Conservation (phyloP, 1,140 invertebrate species). For the Ditylenchus dipsaci region DNA sequence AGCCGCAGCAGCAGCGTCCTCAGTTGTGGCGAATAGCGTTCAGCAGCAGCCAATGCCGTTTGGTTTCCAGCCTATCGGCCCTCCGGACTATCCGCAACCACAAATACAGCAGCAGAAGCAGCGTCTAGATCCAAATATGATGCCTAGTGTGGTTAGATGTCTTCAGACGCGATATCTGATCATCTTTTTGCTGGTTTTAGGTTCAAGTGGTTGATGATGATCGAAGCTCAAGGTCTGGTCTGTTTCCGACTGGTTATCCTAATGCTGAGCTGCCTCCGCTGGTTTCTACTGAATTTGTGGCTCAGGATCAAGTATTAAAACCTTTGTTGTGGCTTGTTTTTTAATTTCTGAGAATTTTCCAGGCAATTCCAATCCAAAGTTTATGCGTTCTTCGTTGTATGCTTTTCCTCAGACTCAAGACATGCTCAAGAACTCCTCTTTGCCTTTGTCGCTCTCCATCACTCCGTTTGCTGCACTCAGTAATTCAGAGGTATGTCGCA, state of each 20-base stretch:
- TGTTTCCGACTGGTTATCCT: conserved; percentile 72
- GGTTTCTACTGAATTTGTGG: conserved; percentile 85
- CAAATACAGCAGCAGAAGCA: conserved; percentile 15
- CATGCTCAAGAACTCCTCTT: conserved; percentile 84
- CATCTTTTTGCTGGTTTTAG: conserved; percentile 60
- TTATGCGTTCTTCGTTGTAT: conserved; percentile 88
- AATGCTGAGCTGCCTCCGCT: conserved; percentile 73
- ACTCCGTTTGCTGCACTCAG: conserved; percentile 78
- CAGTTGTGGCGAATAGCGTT: too few relatives aligned
- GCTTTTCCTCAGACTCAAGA: conserved; percentile 85
- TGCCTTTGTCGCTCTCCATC: conserved; percentile 86
- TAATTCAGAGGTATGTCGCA: conserved; percentile 61
- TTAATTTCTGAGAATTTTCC: conserved; percentile 14
- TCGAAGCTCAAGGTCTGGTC: conserved; percentile 59
- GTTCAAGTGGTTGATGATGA: conserved; percentile 95
- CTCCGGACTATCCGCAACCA: too few relatives aligned
- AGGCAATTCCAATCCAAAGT: conserved; percentile 80
- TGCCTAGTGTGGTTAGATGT: conserved; percentile 46
- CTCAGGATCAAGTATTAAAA: conserved; percentile 76
- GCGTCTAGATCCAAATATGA: conserved; percentile 50
- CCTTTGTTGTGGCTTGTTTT: too few relatives aligned
- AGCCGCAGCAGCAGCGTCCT: conserved; percentile 25
- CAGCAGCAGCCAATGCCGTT: too few relatives aligned
- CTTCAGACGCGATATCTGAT: neutral
- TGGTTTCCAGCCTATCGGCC: too few relatives aligned